phyloP scores from a whole-genome alignment of 2,888 invertebrate genomes.

The Adelognathus sp. region DNA sequence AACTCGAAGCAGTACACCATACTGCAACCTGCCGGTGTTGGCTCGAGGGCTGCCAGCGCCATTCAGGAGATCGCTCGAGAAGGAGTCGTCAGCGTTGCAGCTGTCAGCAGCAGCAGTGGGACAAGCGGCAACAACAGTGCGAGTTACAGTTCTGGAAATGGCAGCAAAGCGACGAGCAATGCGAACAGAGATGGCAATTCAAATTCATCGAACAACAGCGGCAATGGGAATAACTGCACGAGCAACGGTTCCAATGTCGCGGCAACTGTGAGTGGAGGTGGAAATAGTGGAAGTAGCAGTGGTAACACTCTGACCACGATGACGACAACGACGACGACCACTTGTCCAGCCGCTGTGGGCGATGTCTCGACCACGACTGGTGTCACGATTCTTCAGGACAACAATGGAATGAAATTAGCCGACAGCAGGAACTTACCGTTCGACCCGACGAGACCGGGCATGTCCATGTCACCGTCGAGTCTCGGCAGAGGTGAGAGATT shows the following conservation, averaged over 20 bases:
- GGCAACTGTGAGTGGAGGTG: slow-evolving; percentile 9
- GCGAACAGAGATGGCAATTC: slow-evolving; percentile 54
- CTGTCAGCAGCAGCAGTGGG: slow-evolving; percentile 81
- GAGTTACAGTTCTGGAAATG: slow-evolving; percentile 52
- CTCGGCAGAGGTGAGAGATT: slow-evolving; percentile 88
- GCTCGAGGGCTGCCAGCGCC: slow-evolving; percentile 91
- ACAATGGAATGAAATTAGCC: slow-evolving; percentile 73
- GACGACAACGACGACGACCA: slow-evolving; percentile 71
- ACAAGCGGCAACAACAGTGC: slow-evolving; percentile 73
- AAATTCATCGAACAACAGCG: slow-evolving; percentile 11
- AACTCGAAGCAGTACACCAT: slow-evolving; percentile 93
- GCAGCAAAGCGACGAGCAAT: slow-evolving; percentile 44
- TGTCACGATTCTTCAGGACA: slow-evolving; percentile 66
- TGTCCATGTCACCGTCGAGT: slow-evolving; percentile 88
- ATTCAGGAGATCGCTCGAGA: slow-evolving; percentile 89
- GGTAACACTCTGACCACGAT: slow-evolving; percentile 69
- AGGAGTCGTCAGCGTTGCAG: slow-evolving; percentile 85
- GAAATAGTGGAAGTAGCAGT: slow-evolving; percentile 54
- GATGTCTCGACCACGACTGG: slow-evolving; percentile 72
- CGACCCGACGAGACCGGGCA: slow-evolving; percentile 76
- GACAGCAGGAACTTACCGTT: slow-evolving; percentile 71
- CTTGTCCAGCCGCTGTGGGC: slow-evolving; percentile 70
- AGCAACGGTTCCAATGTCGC: slow-evolving; percentile 27
- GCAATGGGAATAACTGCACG: slow-evolving; percentile 12
- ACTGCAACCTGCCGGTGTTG: slow-evolving; percentile 91